phyloP scores from a whole-genome alignment of 2,888 invertebrate species.

The Stegophylla sp. region DNA sequence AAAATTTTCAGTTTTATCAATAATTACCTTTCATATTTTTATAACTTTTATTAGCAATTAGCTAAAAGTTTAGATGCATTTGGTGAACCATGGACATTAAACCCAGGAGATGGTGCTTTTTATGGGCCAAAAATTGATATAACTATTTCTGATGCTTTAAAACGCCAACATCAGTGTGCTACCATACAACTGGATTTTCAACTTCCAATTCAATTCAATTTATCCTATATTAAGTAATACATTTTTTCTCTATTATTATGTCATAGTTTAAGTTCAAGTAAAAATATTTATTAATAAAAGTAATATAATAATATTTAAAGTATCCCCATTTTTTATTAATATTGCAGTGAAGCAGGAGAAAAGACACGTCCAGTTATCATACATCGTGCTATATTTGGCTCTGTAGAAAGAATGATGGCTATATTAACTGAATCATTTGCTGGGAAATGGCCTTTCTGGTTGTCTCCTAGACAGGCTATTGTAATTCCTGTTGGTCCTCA shows the following conservation, averaged over 20 bases:
- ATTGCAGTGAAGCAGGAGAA: constrained; percentile 80
- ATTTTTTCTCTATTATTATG: neutral
- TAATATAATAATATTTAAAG: too few species aligned
- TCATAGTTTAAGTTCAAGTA: too few species aligned
- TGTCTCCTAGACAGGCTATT: constrained; percentile 92
- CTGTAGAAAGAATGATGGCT: constrained; percentile 97
- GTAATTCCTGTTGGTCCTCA: constrained; percentile 90
- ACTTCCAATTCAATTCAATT: constrained; percentile 88
- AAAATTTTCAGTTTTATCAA: too few species aligned
- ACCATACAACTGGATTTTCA: constrained; percentile 99
- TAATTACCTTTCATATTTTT: neutral
- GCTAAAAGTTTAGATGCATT: constrained; percentile 84
- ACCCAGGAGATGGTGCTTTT: constrained; percentile 97
- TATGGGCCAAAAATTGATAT: constrained; percentile 99
- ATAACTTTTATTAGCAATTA: constrained; percentile 69
- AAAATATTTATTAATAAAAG: too few species aligned
- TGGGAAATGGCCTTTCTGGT: constrained; percentile 99
- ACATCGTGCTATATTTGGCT: constrained; percentile 95
- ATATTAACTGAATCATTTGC: constrained; percentile 96
- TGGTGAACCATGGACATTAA: constrained; percentile 86
- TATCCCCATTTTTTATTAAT: constrained; percentile 63
- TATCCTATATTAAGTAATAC: constrained; percentile 70
- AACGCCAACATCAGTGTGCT: constrained; percentile 91
- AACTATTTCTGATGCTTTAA: constrained; percentile 90
- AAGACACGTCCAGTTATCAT: constrained; percentile 96